phyloP scores from a whole-genome alignment of 1,140 invertebrate genomes.

The Danaus melanippus region DNA sequence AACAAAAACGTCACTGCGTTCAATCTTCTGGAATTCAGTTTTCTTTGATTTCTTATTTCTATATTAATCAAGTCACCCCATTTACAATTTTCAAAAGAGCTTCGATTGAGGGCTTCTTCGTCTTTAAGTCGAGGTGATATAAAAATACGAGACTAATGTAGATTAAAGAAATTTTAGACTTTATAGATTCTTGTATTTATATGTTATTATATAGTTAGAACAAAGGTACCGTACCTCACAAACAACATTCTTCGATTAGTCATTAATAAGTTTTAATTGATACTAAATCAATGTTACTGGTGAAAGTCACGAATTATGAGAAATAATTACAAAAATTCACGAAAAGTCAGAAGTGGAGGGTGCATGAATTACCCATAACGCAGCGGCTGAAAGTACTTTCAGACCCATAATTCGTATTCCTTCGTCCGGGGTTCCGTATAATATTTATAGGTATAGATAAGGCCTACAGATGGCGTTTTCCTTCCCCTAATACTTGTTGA shows the following conservation, averaged over 20 bases:
- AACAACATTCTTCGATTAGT: neutral
- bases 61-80: conserved; percentile 58
- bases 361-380: conserved; percentile 70
- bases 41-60: conserved; percentile 47
- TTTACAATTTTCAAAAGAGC: conserved; percentile 40
- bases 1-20: conserved; percentile 38
- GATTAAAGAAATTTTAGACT: too few relatives aligned
- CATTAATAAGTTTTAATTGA: conserved; percentile 19
- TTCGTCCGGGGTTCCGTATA: conserved; percentile 50
- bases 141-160: conserved; percentile 30
- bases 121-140: conserved; percentile 47
- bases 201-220: too few relatives aligned
- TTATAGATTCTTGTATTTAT: too few relatives aligned
- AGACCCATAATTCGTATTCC: conserved; percentile 60
- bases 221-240: too few relatives aligned
- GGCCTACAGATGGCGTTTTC: conserved; percentile 69
- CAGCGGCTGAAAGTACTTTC: conserved; percentile 53
- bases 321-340: conserved; percentile 60
- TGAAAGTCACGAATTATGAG: conserved; percentile 43
- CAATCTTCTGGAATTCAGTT: conserved; percentile 31
- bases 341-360: conserved; percentile 57
- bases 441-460: conserved; percentile 68
- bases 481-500: conserved; percentile 68
- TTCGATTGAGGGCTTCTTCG: conserved; percentile 33
- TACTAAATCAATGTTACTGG: conserved; percentile 21